These are phyloP conservation scores for Orthosia gracilis DNA, from an alignment of 2,888 invertebrate species.

Conservation along the genomic window DNA sequence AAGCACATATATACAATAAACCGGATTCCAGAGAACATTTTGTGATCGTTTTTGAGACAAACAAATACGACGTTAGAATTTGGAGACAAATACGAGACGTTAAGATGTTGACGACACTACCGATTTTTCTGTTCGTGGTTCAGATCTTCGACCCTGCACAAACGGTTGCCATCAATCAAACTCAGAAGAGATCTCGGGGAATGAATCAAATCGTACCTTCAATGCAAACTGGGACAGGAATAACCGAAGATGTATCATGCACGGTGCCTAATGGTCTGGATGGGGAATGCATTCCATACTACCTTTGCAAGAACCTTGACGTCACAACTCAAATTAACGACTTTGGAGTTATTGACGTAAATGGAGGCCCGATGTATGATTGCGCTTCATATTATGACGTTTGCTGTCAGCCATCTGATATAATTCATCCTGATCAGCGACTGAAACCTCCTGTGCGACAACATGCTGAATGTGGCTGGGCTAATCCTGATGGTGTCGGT, in stretches of 20 bases:
- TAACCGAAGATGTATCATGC: constrained; percentile 69
- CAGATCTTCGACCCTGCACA: constrained; percentile 17
- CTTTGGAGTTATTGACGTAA: constrained; percentile 93
- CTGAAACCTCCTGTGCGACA: constrained; percentile 54
- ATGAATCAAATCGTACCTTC: constrained; percentile 21
- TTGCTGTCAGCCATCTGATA: constrained; percentile 77
- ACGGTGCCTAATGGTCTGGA: constrained; percentile 72
- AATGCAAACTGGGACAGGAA: neutral
- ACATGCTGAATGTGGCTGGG: constrained; percentile 92
- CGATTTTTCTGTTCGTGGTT: constrained; percentile 68
- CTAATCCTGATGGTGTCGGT: constrained; percentile 94
- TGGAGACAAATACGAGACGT: neutral
- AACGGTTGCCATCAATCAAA: neutral
- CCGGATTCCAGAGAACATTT: neutral
- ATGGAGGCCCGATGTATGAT: constrained; percentile 71
- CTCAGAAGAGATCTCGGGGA: too few relatives aligned
- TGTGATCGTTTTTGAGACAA: neutral
- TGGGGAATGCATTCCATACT: constrained; percentile 95
- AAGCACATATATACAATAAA: neutral
- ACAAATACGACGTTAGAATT: neutral
- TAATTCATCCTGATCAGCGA: constrained; percentile 70
- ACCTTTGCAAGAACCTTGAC: constrained; percentile 92
- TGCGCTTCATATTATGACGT: constrained; percentile 80
- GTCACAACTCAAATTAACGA: constrained; percentile 93
- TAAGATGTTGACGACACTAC: constrained; percentile 70